Evolutionary conservation across 2,888 invertebrate species (phyloP), one percentile per base, ranked within the genome.

Genomic region (Athalia rosae): DNA sequence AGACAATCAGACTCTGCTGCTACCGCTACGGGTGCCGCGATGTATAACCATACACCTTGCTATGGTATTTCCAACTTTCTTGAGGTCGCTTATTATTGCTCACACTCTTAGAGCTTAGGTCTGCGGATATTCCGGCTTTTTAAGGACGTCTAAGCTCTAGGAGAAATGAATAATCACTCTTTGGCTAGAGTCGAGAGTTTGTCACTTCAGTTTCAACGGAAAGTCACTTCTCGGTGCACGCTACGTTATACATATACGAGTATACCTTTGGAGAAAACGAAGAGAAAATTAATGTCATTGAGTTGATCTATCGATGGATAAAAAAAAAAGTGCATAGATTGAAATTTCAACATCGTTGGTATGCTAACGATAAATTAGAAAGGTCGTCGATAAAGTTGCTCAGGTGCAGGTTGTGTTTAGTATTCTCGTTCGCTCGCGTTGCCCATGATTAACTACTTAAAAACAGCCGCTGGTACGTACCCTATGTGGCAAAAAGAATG

Each of bases 1-100:
- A 81, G 84, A 85, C 85, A 85, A 87, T 87, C 87, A 83, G 84
- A 83, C 82, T 79, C 76, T 79, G 6, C 15, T 11, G n/a, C 61
- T n/a, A 7, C 47, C 71, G 41, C 6, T 56, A 56, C 69, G 8
- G 15, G 41, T 41, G 9, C 48, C 50, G 7, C 7, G 7, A 50
- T 50, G 50, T 50, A 50, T 50, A 50, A 50, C 7, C 11, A 11
- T 50, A 11, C 78, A 77, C 77, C 77, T 67, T 77, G 45, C 58
- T 28, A 28, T 28, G 79, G 78, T 79, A 79, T 81, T 80, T 77
- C 80, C 50, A 82, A 82, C 79, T 81, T 82, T 80, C 63, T 73
- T 82, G 80, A 58, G 15, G 64, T 28, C 78, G 64, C 53, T 28
- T 9, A 62, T 78, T 76, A 76, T 66, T 62, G 56, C 62, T 61